Percentiles rank a stretch among this genome's conserved stretches.
These are phyloP conservation scores for Catonia carolina DNA, from an alignment of 2,888 invertebrate species.

Conservation along the genomic window DNA sequence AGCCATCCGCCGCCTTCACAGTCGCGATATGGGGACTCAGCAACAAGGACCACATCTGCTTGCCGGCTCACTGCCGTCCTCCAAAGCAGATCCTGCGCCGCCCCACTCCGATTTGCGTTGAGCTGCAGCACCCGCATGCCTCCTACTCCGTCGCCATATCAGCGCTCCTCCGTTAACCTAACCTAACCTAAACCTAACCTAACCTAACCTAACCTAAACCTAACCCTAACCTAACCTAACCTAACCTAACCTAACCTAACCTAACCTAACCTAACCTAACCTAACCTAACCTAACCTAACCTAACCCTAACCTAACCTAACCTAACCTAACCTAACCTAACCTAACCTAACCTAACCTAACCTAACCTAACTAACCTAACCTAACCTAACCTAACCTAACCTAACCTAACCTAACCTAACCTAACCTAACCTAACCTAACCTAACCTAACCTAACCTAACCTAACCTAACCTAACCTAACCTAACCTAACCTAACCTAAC, in stretches of 20 bases:
- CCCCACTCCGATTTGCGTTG: too few species aligned
- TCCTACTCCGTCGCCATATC: too few species aligned
- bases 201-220: slow-evolving; percentile 3
- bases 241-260: slow-evolving; percentile 8
- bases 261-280: slow-evolving; percentile 32
- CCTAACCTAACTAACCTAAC: slow-evolving; percentile 32
- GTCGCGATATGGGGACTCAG: too few species aligned
- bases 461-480: slow-evolving; percentile 27
- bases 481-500: slow-evolving; percentile 25
- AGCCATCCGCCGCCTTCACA: too few species aligned
- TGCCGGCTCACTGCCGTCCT: too few species aligned
- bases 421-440: slow-evolving; percentile 27
- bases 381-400: slow-evolving; percentile 31
- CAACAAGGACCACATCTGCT: too few species aligned
- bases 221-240: too few species aligned
- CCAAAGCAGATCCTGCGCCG: too few species aligned
- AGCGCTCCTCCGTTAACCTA: too few species aligned
- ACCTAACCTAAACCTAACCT: too few species aligned
- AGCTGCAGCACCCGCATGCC: too few species aligned
- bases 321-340: slow-evolving; percentile 33
- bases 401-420: slow-evolving; percentile 23
- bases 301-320: too few species aligned
- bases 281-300: slow-evolving; percentile 33
- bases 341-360: slow-evolving; percentile 34
- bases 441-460: slow-evolving; percentile 25